These are phyloP conservation scores for Scrobipalpa costella DNA, from an alignment of 2,888 invertebrate species.

Conservation along the genomic window DNA sequence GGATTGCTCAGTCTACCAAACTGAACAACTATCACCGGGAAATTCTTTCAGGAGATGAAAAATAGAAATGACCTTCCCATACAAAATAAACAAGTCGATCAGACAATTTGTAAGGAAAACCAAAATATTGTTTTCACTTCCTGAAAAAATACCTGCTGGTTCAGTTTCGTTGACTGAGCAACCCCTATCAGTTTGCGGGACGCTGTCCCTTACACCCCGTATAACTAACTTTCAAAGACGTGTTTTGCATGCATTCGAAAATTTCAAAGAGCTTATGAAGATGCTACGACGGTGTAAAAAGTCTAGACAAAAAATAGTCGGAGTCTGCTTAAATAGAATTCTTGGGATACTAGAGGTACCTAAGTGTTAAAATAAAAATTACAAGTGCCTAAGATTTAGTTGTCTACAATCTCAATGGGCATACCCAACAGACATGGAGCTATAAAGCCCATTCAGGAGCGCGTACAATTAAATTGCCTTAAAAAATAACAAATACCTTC, in stretches of 20 bases:
- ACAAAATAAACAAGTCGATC: too few species aligned
- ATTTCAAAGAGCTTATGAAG: too few species aligned
- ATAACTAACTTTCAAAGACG: neutral
- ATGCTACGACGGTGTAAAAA: neutral
- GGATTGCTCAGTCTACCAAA: too few species aligned
- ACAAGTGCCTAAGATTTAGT: conserved; percentile 15
- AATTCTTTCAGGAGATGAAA: too few species aligned
- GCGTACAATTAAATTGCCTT: conserved; percentile 53
- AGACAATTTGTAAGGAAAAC: too few species aligned
- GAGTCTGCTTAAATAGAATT: neutral
- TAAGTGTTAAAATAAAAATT: conserved; percentile 8
- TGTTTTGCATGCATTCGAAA: neutral
- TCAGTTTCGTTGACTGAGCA: too few species aligned
- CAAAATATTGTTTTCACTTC: too few species aligned
- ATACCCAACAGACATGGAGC: conserved; percentile 16
- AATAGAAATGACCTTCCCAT: too few species aligned
- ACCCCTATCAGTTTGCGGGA: too few species aligned
- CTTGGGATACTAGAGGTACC: neutral
- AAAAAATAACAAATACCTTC: conserved; percentile 50
- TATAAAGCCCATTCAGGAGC: conserved; percentile 21
- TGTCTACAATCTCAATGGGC: conserved; percentile 19
- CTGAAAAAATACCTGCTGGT: too few species aligned
- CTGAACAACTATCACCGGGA: too few species aligned
- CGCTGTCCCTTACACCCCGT: too few species aligned
- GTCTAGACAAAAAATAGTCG: neutral